These are phyloP conservation scores for Iphiclides podalirius DNA, from an alignment of 2,888 invertebrate genomes.

Conservation along the genomic window DNA sequence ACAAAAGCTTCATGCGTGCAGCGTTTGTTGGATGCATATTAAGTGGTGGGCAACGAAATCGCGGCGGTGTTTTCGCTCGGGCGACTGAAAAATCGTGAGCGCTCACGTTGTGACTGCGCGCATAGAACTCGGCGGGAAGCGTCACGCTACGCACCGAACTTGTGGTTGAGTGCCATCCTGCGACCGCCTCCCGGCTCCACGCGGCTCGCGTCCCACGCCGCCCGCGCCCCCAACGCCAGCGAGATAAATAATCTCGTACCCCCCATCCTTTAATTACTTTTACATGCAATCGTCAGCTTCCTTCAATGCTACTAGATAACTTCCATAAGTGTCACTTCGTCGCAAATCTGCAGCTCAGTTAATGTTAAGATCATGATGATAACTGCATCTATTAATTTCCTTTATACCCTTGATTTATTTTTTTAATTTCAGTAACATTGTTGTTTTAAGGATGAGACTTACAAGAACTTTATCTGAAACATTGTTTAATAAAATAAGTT, in stretches of 20 bases:
- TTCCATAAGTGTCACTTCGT: no score
- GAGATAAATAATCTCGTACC: slow-evolving; percentile 44
- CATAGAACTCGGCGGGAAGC: slow-evolving; percentile 47
- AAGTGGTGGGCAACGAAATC: slow-evolving; percentile 4
- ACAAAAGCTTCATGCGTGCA: no score
- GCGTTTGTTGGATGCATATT: slow-evolving; percentile 14
- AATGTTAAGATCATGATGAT: no score
- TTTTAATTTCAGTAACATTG: no score
- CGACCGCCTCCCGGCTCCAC: slow-evolving; percentile 50
- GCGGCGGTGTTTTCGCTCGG: slow-evolving; percentile 11
- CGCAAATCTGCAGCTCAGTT: no score
- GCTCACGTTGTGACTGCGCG: slow-evolving; percentile 23
- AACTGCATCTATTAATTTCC: no score
- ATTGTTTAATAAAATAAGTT: no score
- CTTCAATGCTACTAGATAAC: no score
- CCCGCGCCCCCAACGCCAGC: slow-evolving; percentile 48
- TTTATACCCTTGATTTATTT: no score
- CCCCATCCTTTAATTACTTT: slow-evolving; percentile 30
- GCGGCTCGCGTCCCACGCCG: slow-evolving; percentile 36
- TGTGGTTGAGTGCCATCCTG: slow-evolving; percentile 57
- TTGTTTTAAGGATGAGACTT: no score
- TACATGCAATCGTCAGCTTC: no score
- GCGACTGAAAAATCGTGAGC: slow-evolving; percentile 26
- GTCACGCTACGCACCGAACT: slow-evolving; percentile 57
- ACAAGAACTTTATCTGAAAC: no score